Conservation (phyloP, 2,797 vertebrate genomes). For the Salarias fasciatus region DNA sequence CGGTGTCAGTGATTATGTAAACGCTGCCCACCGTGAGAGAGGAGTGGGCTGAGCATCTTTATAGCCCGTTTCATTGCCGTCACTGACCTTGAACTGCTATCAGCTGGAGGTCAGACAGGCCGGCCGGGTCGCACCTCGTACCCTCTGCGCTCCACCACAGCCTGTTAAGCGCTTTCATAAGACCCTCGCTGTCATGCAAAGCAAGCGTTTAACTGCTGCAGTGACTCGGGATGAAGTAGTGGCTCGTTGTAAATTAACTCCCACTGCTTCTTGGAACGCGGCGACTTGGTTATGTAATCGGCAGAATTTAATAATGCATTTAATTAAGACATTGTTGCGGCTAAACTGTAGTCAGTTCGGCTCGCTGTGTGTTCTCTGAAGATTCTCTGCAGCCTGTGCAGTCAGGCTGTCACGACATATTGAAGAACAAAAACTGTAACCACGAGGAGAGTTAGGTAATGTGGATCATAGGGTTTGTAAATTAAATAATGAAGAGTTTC, state of each 20-base stretch:
- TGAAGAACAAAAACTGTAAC: slow-evolving; percentile 1
- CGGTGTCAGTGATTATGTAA: slow-evolving; percentile 51
- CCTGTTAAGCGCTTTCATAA: slow-evolving; percentile 38
- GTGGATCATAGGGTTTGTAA: slow-evolving; percentile 17
- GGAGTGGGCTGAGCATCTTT: slow-evolving; percentile 26
- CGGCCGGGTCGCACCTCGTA: neutral
- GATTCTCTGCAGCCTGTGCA: neutral
- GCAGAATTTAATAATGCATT: slow-evolving; percentile 50
- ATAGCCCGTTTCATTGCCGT: slow-evolving; percentile 20
- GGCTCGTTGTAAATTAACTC: slow-evolving; percentile 48
- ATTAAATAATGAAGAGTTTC: slow-evolving; percentile 2
- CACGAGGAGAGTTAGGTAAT: slow-evolving; percentile 1
- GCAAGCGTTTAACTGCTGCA: slow-evolving; percentile 17
- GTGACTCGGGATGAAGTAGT: slow-evolving; percentile 25
- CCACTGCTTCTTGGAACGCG: slow-evolving; percentile 48
- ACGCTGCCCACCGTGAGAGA: slow-evolving; percentile 7
- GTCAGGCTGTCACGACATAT: neutral
- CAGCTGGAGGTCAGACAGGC: neutral
- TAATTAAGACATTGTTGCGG: slow-evolving; percentile 56
- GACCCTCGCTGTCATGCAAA: slow-evolving; percentile 21
- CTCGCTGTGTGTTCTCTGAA: slow-evolving; percentile 25
- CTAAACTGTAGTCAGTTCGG: slow-evolving; percentile 33
- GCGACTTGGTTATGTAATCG: slow-evolving; percentile 62
- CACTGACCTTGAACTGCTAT: slow-evolving; percentile 30
- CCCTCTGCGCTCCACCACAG: neutral